A percentile compares a stretch with the other conserved stretches of the same genome.
Evolutionary conservation across 2,113 vertebrate species (phyloP).

Genomic region (Monarcha castaneiventris): DNA sequence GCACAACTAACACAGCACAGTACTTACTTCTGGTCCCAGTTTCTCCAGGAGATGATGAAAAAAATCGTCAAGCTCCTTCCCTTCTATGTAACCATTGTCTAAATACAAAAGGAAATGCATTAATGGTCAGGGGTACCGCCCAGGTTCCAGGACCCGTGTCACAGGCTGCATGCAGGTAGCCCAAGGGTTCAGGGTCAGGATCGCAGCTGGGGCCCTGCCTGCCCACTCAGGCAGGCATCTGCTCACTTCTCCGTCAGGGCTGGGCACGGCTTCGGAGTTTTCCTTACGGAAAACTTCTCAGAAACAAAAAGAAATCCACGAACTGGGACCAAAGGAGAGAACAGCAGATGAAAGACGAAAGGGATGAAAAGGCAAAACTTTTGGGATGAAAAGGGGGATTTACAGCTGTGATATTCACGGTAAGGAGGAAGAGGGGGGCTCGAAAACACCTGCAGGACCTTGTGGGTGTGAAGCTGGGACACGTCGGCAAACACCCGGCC

Average conservation of each 20-base stretch:
- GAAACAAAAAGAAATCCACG: background rate
- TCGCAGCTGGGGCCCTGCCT: background rate
- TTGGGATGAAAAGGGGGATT: fast-evolving
- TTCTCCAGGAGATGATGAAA: slow-evolving; percentile 85
- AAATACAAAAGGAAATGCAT: slow-evolving; percentile 44
- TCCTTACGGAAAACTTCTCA: background rate
- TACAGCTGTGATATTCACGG: fast-evolving
- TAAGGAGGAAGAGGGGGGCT: fast-evolving
- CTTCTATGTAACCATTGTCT: slow-evolving; percentile 96
- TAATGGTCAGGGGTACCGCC: background rate
- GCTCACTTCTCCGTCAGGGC: fast-evolving
- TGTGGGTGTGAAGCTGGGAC: fast-evolving
- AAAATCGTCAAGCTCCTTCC: slow-evolving; percentile 90
- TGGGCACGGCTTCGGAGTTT: fast-evolving
- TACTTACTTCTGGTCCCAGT: slow-evolving; percentile 79
- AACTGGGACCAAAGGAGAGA: background rate
- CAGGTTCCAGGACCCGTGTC: fast-evolving
- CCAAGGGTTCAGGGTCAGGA: fast-evolving
- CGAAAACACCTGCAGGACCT: background rate
- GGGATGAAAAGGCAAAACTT: background rate
- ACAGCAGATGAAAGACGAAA: fast-evolving
- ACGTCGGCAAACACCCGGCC: fast-evolving
- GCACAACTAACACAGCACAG: fast-evolving
- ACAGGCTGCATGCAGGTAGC: fast-evolving
- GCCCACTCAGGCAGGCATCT: fast-evolving